Percentiles rank a stretch among this genome's conserved stretches.
phyloP scores from a whole-genome alignment of 2,797 vertebrate species.

The Anomalospiza imberbis region DNA sequence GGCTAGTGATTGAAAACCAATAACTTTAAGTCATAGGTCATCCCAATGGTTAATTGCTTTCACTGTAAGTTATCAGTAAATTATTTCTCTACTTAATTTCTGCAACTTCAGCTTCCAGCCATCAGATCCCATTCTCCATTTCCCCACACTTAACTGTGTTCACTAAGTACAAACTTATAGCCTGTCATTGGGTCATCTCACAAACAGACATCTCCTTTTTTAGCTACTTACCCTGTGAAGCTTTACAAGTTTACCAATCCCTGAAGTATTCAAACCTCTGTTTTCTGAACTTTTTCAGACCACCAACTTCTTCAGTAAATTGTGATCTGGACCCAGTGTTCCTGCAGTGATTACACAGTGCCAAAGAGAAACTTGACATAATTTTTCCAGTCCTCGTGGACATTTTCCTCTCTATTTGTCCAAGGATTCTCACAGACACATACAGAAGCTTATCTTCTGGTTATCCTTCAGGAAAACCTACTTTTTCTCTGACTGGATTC shows the following conservation, averaged over 20 bases:
- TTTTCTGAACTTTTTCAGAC: neutral
- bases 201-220: neutral
- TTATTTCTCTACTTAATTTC: neutral
- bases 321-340: neutral
- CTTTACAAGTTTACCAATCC: neutral
- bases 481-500: neutral
- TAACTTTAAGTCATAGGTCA: neutral
- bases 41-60: neutral
- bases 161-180: neutral
- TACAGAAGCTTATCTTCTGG: neutral
- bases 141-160: neutral
- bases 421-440: neutral
- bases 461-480: neutral
- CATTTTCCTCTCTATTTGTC: neutral
- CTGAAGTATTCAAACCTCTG: neutral
- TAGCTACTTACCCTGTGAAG: neutral
- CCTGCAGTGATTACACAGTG: neutral
- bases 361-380: neutral
- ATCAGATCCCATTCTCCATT: neutral
- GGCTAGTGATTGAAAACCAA: neutral
- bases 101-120: neutral
- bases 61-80: neutral
- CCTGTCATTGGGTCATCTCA: neutral
- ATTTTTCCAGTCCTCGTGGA: neutral
- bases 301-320: neutral